A percentile compares a stretch with the other conserved stretches of the same genome.
Conservation (phyloP, 1,140 invertebrate species). For the Panagrolaimus sp. region DNA sequence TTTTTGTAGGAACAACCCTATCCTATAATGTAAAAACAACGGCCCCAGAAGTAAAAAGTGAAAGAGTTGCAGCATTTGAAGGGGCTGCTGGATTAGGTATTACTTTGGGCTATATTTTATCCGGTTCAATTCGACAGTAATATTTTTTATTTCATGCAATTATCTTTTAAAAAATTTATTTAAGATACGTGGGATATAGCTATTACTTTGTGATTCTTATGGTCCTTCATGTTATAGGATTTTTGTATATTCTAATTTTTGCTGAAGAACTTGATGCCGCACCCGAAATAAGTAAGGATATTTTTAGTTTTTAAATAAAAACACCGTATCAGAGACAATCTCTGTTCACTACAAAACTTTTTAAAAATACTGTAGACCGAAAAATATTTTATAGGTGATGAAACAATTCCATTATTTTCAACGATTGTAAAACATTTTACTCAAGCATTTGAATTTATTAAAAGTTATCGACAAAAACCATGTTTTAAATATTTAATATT, state of each 20-base stretch:
- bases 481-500: too few species aligned
- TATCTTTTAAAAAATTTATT: background rate
- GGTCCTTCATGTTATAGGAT: slow-evolving; percentile 23
- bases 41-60: slow-evolving; percentile 25
- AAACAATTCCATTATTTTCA: too few species aligned
- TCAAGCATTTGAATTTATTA: too few species aligned
- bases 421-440: too few species aligned
- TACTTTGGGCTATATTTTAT: slow-evolving; percentile 37
- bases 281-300: background rate
- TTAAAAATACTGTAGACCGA: too few species aligned
- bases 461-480: too few species aligned
- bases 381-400: too few species aligned
- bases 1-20: slow-evolving; percentile 34
- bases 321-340: too few species aligned
- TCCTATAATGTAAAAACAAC: slow-evolving; percentile 35
- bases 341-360: too few species aligned
- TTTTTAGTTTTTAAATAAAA: too few species aligned
- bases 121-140: slow-evolving; percentile 40
- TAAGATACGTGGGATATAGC: slow-evolving; percentile 34
- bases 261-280: slow-evolving; percentile 3
- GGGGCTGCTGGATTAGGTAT: slow-evolving; percentile 40
- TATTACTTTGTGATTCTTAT: slow-evolving; percentile 27
- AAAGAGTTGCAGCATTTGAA: slow-evolving; percentile 39
- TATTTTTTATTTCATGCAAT: slow-evolving; percentile 2
- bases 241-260: background rate